Conservation (phyloP, 2,797 vertebrate species). For the Bryconaethiops microstoma region DNA sequence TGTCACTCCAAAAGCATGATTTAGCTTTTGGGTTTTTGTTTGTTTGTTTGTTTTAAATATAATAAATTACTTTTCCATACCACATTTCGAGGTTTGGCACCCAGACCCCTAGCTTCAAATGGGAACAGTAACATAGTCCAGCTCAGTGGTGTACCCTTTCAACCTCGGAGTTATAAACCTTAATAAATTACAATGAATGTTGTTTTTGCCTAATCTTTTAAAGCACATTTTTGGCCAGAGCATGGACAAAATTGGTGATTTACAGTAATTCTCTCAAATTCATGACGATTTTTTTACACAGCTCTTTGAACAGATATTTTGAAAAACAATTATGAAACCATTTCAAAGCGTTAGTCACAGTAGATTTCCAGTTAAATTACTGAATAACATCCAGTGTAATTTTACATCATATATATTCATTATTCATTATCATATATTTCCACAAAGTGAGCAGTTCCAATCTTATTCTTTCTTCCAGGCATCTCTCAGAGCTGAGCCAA, state of each 20-base stretch:
- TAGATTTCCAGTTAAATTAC: neutral
- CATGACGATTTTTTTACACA: neutral
- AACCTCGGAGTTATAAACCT: no score
- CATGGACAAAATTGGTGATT: neutral
- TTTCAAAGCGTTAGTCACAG: neutral
- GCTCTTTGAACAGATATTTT: neutral
- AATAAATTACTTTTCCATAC: no score
- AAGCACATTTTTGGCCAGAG: no score
- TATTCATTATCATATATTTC: constrained; percentile 14
- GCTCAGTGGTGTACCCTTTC: no score
- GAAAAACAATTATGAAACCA: neutral
- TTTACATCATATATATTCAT: neutral
- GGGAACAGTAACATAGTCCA: no score
- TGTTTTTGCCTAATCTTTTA: no score
- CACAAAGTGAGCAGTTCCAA: constrained; percentile 37
- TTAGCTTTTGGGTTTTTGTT: no score
- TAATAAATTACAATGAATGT: no score
- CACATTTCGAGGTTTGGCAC: no score
- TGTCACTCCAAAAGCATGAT: no score
- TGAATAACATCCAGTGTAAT: neutral
- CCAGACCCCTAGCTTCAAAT: no score
- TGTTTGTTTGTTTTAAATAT: no score
- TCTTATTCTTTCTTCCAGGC: constrained; percentile 16
- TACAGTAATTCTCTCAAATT: neutral
- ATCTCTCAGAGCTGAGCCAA: constrained; percentile 34